Conservation (phyloP, 2,888 invertebrate genomes). For the Homarus gammarus region DNA sequence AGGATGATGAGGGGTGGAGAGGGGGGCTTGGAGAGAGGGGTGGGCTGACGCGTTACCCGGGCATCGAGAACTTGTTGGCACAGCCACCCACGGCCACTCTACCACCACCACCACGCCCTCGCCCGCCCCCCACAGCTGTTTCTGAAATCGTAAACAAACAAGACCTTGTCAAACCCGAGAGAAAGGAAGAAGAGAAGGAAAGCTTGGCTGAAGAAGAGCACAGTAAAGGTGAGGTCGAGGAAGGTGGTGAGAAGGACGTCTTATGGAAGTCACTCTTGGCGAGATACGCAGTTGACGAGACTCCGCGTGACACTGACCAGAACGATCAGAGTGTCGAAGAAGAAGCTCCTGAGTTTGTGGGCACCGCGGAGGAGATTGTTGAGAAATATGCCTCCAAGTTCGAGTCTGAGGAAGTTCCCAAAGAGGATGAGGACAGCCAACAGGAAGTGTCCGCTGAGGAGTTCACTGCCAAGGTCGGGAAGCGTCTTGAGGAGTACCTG, state of each 20-base stretch:
- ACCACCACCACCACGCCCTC: slow-evolving; percentile 23
- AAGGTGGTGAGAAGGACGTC: slow-evolving; percentile 37
- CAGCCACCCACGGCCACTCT: slow-evolving; percentile 51
- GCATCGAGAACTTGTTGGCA: slow-evolving; percentile 70
- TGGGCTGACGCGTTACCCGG: slow-evolving; percentile 67
- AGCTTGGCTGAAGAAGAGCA: background rate
- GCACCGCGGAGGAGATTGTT: slow-evolving; percentile 65
- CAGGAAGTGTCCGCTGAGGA: slow-evolving; percentile 54
- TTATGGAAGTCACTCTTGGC: slow-evolving; percentile 62
- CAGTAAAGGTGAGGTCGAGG: background rate
- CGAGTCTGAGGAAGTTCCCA: slow-evolving; percentile 29
- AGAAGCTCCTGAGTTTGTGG: slow-evolving; percentile 50
- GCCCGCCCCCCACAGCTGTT: slow-evolving; percentile 16
- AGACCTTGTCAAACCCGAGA: background rate
- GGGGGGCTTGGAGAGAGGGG: slow-evolving; percentile 56
- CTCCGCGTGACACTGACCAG: background rate
- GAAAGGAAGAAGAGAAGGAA: background rate
- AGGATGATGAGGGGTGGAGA: slow-evolving; percentile 40
- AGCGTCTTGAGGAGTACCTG: slow-evolving; percentile 67
- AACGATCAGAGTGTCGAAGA: slow-evolving; percentile 27
- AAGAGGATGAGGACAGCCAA: background rate
- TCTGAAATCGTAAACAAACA: slow-evolving; percentile 34
- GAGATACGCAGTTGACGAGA: slow-evolving; percentile 45
- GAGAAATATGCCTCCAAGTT: slow-evolving; percentile 61
- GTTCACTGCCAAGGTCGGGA: slow-evolving; percentile 68